Evolutionary conservation across 2,797 vertebrate species (phyloP), one percentile per base, ranked within the genome.

Genomic region (Acipenser transmontanus): DNA sequence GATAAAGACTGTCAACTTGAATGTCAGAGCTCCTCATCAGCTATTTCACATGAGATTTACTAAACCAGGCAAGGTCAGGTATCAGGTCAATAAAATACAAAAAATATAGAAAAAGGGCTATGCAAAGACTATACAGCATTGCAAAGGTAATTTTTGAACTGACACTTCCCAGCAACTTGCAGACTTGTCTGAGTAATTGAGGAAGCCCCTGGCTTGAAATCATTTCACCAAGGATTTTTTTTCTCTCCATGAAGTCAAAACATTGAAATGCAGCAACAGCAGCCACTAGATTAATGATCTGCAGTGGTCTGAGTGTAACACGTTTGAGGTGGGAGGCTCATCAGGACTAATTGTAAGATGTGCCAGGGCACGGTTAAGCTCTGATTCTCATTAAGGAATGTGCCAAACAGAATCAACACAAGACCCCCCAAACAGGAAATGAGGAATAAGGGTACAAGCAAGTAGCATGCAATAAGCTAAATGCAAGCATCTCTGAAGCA

Each of bases 401-500:
- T 1, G 60, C n/a, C 8, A 17, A 9, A 8, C 7, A 9, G 8
- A 34, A 61, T 8, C 13, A 8, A 34, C 14, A 61, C 9, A 34
- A 2, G 8, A 57, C 67, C 61, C 61, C 56, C 69, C 50, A 64
- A 71, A 81, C 68, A 70, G 82, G 71, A 8, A 34, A 34, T 34
- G 34, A 3, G 34, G 34, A 34, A 34, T 4, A 34, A 34, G 34
- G 1, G 59, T 49, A 49, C 48, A 6, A 47, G 14, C 47, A 56
- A 50, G 48, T 34, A 34, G 34, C 48, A 64, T 60, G 62, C 13
- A 68, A 70, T 70, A 69, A 34, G 68, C 61, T 64, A 69, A 78
- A 77, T 64, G 49, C 76, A 64, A 61, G n/a, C 71, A 73, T 63
- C 74, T 71, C 4, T 62, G 65, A 71, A 78, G 78, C 75, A 70